Evolutionary conservation across 1,140 invertebrate species (phyloP).

Genomic region (Streblospio benedicti): DNA sequence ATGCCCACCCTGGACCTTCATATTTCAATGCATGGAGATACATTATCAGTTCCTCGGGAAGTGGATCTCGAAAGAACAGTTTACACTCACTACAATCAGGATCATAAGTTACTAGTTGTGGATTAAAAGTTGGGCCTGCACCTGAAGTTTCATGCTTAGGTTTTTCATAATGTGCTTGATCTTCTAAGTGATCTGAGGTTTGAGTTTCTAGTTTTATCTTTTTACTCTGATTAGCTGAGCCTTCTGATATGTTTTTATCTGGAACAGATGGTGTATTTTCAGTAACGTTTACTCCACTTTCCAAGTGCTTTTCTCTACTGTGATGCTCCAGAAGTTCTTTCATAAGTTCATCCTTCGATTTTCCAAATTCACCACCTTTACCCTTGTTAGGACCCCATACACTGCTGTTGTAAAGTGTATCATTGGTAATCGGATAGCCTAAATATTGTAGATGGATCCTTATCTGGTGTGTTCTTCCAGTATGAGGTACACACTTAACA

Average conservation of each 20-base stretch:
- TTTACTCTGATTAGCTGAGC: neutral
- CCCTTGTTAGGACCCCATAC: slow-evolving; percentile 61
- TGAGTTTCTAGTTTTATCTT: neutral
- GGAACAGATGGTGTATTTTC: neutral
- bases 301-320: neutral
- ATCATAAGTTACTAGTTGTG: slow-evolving; percentile 69
- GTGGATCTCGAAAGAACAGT: slow-evolving; percentile 79
- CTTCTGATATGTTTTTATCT: neutral
- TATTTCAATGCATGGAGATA: slow-evolving; percentile 91
- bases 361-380: slow-evolving; percentile 82
- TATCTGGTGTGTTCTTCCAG: slow-evolving; percentile 97
- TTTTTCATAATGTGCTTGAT: neutral
- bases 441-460: slow-evolving; percentile 96
- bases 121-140: slow-evolving; percentile 53
- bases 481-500: slow-evolving; percentile 78
- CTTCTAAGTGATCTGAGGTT: neutral
- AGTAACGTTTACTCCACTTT: neutral
- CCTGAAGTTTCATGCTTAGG: neutral
- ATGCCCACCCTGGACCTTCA: no score
- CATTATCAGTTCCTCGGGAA: slow-evolving; percentile 82
- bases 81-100: slow-evolving; percentile 87
- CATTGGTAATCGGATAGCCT: slow-evolving; percentile 94
- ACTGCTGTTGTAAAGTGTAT: slow-evolving; percentile 68
- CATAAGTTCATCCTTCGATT: slow-evolving; percentile 69
- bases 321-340: slow-evolving; percentile 1